Evolutionary conservation across 2,888 invertebrate species (phyloP), one percentile per base, ranked within the genome.

Genomic region (Tiliacea aurago): DNA sequence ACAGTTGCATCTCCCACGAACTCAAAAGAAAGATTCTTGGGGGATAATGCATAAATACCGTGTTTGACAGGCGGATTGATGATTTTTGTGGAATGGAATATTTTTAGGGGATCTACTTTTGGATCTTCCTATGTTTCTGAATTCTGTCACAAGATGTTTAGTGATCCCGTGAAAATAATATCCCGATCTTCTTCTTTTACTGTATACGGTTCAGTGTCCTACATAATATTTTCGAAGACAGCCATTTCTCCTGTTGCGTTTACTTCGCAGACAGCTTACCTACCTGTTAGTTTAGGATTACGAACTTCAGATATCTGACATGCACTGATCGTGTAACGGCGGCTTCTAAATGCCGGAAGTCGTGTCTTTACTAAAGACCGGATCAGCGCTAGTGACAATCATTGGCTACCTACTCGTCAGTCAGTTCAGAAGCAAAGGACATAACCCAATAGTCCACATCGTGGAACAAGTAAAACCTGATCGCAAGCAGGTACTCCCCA

Each of bases 361-460:
- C 28, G 13, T 61, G 5, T 41, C 20, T 53, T 15, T 13, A 20
- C 18, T 33, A 82, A 70, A 66, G 59, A 63, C 64, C 64, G 45
- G 70, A 65, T 69, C 51, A 53, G 47, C 62, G 65, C n/a, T 43
- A 62, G 53, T 71, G 68, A 66, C 58, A 62, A 76, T 59, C 59
- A 73, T 73, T 65, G 74, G 10, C 45, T 37, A 58, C 59, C 45
- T 37, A 58, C 59, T 66, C 73, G 70, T 86, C 81, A 79, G 81
- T 82, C 77, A 81, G 70, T 83, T 55, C 73, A 78, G 66, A 81
- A 70, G 81, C 53, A 84, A 87, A 85, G 85, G 87, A 87, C 68
- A 78, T 90, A 90, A 91, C 93, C 92, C 86, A 89, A 87, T 93
- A 90, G 85, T 92, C 93, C 86, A 93, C 89, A 91, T 91, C 76